These are phyloP conservation scores for Cantharis flavilabris DNA, from an alignment of 2,888 invertebrate genomes.

Conservation along the genomic window DNA sequence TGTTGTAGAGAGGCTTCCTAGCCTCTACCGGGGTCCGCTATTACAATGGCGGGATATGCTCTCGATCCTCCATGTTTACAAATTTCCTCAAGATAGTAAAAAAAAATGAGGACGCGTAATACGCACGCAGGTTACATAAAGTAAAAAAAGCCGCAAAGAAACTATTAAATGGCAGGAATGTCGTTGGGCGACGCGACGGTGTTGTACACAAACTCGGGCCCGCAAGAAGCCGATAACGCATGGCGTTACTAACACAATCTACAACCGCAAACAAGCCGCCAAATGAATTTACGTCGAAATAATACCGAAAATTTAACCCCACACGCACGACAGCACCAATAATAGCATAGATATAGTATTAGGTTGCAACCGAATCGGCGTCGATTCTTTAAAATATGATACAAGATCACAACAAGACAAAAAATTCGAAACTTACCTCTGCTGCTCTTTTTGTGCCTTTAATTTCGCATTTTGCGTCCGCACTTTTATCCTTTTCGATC, in stretches of 20 bases:
- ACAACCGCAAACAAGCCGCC: not conserved
- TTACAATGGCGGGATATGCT: slow-evolving; percentile 39
- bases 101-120: not conserved
- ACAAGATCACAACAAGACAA: slow-evolving; percentile 9
- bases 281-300: not conserved
- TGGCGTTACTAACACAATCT: slow-evolving; percentile 16
- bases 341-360: not conserved
- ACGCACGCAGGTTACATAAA: slow-evolving; percentile 12
- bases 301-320: not conserved
- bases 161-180: not conserved
- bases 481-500: slow-evolving; percentile 76
- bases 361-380: not conserved
- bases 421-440: slow-evolving; percentile 69
- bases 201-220: not conserved
- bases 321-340: not conserved
- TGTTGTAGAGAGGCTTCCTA: slow-evolving; percentile 43
- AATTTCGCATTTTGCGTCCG: slow-evolving; percentile 79
- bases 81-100: not conserved
- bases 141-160: not conserved
- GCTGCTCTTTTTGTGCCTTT: slow-evolving; percentile 88
- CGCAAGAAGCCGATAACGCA: slow-evolving; percentile 6
- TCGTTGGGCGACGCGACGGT: not conserved
- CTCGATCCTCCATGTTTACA: slow-evolving; percentile 37
- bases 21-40: slow-evolving; percentile 44
- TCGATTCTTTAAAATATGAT: not conserved